Conservation (phyloP, 1,140 invertebrate species). For the Drosophila tropicalis region DNA sequence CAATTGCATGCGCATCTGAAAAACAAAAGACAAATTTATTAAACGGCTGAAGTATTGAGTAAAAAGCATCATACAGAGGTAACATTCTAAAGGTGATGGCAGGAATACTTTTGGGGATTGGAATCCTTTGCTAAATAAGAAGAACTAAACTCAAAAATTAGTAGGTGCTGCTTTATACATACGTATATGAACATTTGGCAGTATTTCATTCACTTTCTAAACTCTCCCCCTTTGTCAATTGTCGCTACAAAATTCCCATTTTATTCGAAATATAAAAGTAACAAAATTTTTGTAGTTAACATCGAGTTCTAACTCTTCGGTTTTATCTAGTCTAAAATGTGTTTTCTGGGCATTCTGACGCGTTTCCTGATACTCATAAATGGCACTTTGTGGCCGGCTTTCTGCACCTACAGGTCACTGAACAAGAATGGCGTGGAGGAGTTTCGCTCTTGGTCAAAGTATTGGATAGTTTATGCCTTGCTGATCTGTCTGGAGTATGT, state of each 20-base stretch:
- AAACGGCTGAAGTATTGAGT: too few relatives aligned
- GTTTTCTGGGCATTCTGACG: conserved; percentile 32
- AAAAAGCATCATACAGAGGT: too few relatives aligned
- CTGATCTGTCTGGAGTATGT: conserved; percentile 48
- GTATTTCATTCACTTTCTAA: neutral
- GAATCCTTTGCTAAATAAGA: too few relatives aligned
- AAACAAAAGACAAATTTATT: too few relatives aligned
- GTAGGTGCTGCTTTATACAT: neutral
- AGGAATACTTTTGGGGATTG: too few relatives aligned
- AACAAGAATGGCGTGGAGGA: conserved; percentile 17
- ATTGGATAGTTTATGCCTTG: conserved; percentile 60
- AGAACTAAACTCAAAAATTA: neutral
- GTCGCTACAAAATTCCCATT: neutral
- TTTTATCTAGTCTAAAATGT: conserved; percentile 26
- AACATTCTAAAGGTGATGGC: too few relatives aligned
- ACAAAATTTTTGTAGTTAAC: neutral
- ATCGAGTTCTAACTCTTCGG: too few relatives aligned
- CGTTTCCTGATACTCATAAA: conserved; percentile 48
- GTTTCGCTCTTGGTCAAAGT: conserved; percentile 52
- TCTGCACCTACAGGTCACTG: conserved; percentile 47
- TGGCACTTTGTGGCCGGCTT: conserved; percentile 54
- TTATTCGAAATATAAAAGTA: neutral
- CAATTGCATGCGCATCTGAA: conserved; percentile 67
- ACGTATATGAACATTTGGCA: too few relatives aligned
- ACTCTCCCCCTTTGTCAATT: neutral